phyloP scores from a whole-genome alignment of 2,888 invertebrate species.

The Acanthosoma haemorrhoidale region DNA sequence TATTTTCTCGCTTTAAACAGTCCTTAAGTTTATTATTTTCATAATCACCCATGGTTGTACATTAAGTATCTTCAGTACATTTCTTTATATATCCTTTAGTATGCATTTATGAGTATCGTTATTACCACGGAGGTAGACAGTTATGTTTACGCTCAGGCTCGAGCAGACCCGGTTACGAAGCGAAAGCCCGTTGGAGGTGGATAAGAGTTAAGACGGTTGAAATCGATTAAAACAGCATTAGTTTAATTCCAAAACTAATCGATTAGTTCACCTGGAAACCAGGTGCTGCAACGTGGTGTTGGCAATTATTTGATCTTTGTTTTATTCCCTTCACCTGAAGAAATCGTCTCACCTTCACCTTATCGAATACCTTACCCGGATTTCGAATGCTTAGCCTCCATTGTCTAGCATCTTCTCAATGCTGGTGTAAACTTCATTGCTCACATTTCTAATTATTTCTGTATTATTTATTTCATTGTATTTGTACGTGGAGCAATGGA shows the following conservation, averaged over 20 bases:
- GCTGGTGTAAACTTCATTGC: no score
- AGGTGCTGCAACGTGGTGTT: background rate
- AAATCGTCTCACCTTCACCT: conserved; percentile 6
- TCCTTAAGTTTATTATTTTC: no score
- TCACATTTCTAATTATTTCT: no score
- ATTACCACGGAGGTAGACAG: no score
- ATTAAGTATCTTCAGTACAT: no score
- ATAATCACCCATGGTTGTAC: no score
- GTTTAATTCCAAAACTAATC: background rate
- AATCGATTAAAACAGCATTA: background rate
- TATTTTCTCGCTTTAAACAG: no score
- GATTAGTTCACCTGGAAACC: background rate
- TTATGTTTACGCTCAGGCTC: background rate
- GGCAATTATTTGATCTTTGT: conserved; percentile 12
- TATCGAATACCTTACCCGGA: conserved; percentile 10
- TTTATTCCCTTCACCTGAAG: background rate
- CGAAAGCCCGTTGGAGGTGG: background rate
- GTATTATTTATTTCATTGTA: no score
- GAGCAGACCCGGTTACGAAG: background rate
- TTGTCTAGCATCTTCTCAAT: background rate
- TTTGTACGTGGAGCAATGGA: no score
- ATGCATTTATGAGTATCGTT: no score
- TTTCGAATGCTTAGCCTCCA: conserved; percentile 6
- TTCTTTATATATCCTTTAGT: no score
- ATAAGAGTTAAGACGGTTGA: no score